phyloP scores from a whole-genome alignment of 2,113 vertebrate genomes.

The Brevimyrus niger region DNA sequence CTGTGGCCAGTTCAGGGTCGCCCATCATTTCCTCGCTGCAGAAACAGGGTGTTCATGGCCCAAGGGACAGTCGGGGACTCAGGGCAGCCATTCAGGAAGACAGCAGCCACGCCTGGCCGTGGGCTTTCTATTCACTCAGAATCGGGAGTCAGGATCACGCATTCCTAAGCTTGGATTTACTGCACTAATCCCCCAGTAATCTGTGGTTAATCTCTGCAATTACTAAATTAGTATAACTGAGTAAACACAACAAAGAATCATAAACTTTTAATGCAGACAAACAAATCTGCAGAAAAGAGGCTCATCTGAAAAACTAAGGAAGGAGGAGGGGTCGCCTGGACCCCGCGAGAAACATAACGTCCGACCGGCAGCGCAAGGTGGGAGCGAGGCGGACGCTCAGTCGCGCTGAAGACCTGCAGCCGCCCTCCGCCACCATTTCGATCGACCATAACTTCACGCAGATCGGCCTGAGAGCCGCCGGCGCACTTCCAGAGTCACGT shows the following conservation, averaged over 20 bases:
- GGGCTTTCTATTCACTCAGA: not conserved
- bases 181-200: not conserved
- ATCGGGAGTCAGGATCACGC: not conserved
- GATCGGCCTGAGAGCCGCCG: not conserved
- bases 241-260: not conserved
- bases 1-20: constrained; percentile 74
- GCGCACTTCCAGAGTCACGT: not conserved
- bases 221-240: not conserved
- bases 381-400: not conserved
- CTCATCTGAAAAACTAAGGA: too few species aligned
- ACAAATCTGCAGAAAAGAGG: not conserved
- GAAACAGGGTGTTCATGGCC: not conserved
- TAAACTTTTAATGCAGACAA: not conserved
- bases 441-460: not conserved
- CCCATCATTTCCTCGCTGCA: constrained; percentile 91
- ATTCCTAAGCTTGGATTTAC: not conserved
- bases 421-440: not conserved
- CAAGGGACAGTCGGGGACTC: not conserved
- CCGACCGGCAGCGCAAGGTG: too few species aligned
- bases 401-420: not conserved
- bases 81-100: not conserved
- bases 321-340: too few species aligned
- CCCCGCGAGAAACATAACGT: too few species aligned
- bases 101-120: not conserved
- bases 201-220: not conserved